Evolutionary conservation across 1,140 invertebrate genomes (phyloP), one percentile per base, ranked within the genome.

Genomic region (Pseudachorutes palmiensis): DNA sequence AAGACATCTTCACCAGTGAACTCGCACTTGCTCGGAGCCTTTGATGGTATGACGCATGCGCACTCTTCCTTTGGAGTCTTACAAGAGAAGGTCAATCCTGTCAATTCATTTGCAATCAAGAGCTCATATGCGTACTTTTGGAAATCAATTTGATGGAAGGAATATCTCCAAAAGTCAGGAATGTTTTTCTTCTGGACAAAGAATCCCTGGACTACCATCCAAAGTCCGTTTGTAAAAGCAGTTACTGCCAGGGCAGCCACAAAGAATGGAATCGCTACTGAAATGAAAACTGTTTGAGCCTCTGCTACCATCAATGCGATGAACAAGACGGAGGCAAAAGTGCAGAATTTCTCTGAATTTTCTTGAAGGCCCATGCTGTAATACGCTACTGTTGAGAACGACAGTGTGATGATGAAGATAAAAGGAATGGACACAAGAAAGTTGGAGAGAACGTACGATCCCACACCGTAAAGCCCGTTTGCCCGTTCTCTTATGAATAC

Each of bases 201-300:
- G 28, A 57, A 57, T 28, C 55, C 55, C 55, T 57, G 55, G n/a
- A 57, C 55, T 12, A 57, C 28, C 55, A 57, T 57, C 55, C 55
- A 57, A 12, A 57, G 28, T 28, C 55, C 55, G 28, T 57, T 57
- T 28, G 55, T 22, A 28, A 57, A 57, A 9, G 55, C 55, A 9
- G 55, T 57, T 5, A 57, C 28, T n/a, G 55, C 55, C 5, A 57
- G 28, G n/a, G 55, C 55, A 5, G 5, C 55, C n/a, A 22, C 22
- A 22, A 57, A 57, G 5, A 57, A 5, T 5, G n/a, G 55, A 5
- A 57, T 28, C 5, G 22, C 5, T n/a, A 57, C 55, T 9, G 55
- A 57, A 57, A 57, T 22, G 12, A 57, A 24, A 22, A 57, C 22
- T 28, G 55, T 57, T 57, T 57, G 55, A 12, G 55, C 55, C 22